These are phyloP conservation scores for Clarias batrachus DNA, from an alignment of 2,113 vertebrate species.

Conservation along the genomic window DNA sequence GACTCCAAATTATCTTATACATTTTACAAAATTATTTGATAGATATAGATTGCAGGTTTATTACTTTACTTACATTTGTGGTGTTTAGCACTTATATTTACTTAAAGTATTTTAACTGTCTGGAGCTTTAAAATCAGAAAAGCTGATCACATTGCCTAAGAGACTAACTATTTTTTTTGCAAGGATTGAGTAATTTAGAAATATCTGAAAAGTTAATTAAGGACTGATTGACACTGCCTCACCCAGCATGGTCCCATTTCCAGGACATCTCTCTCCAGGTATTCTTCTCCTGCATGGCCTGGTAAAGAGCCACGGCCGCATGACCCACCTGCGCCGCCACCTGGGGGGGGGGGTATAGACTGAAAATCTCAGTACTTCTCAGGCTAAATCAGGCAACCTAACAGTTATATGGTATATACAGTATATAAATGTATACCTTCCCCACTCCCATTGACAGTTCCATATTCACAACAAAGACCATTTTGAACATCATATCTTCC, in stretches of 20 bases:
- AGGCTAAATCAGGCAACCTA: not conserved
- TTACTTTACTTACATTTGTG: not conserved
- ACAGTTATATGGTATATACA: not conserved
- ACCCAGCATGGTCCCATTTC: constrained; percentile 82
- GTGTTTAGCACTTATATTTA: not conserved
- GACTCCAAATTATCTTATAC: not conserved
- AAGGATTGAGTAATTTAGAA: not conserved
- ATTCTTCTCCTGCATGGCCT: constrained; percentile 75
- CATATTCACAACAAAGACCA: constrained; percentile 85
- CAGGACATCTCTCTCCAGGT: constrained; percentile 76
- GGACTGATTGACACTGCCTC: constrained; percentile 44
- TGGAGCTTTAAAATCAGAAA: not conserved
- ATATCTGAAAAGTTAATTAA: not conserved
- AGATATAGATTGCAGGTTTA: not conserved
- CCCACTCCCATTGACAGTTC: constrained; percentile 80
- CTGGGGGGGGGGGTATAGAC: constrained; percentile 56
- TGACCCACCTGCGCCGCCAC: constrained; percentile 81
- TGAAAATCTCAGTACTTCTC: not conserved
- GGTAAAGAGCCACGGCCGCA: constrained; percentile 78
- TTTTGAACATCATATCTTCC: constrained; percentile 75
- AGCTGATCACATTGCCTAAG: not conserved
- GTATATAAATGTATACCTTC: constrained; percentile 65
- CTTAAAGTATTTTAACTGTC: not conserved
- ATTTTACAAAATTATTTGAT: not conserved
- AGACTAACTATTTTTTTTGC: not conserved